Evolutionary conservation across 2,888 invertebrate species (phyloP).

Genomic region (Polia nebulosa): DNA sequence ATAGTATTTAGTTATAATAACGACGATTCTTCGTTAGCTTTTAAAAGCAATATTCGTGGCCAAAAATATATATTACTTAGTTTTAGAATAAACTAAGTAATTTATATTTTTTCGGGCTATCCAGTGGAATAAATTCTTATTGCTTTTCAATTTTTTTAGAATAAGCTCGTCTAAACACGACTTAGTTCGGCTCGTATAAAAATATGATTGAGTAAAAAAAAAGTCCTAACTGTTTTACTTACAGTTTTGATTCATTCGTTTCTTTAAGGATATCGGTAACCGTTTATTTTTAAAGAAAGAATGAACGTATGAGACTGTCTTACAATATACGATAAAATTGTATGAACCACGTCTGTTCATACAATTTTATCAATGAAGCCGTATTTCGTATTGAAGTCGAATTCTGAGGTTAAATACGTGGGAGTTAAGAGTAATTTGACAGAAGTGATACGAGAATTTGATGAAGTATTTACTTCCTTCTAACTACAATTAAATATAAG

Average conservation of each 20-base stretch:
- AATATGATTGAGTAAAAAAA: too few species aligned
- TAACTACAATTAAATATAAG: not conserved
- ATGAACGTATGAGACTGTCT: conserved; percentile 7
- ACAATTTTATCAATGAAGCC: conserved; percentile 29
- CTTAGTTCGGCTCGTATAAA: too few species aligned
- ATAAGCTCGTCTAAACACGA: not conserved
- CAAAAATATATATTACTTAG: too few species aligned
- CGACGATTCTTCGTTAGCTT: not conserved
- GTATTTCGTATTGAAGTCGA: conserved; percentile 17
- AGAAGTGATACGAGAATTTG: not conserved
- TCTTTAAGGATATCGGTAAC: conserved; percentile 1
- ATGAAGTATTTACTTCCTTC: conserved; percentile 3
- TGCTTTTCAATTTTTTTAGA: not conserved
- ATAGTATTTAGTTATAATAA: not conserved
- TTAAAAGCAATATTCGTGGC: not conserved
- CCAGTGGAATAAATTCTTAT: not conserved
- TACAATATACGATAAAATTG: too few species aligned
- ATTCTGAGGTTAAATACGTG: conserved; percentile 6
- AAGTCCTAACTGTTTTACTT: not conserved
- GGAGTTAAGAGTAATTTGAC: not conserved
- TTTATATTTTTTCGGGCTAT: not conserved
- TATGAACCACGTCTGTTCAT: conserved; percentile 20
- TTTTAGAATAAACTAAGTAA: not conserved
- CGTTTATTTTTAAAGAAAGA: conserved; percentile 1
- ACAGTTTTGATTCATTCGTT: not conserved